A percentile compares a stretch with the other conserved stretches of the same genome.
phyloP scores from a whole-genome alignment of 2,113 vertebrate species.

The Microcebus murinus region DNA sequence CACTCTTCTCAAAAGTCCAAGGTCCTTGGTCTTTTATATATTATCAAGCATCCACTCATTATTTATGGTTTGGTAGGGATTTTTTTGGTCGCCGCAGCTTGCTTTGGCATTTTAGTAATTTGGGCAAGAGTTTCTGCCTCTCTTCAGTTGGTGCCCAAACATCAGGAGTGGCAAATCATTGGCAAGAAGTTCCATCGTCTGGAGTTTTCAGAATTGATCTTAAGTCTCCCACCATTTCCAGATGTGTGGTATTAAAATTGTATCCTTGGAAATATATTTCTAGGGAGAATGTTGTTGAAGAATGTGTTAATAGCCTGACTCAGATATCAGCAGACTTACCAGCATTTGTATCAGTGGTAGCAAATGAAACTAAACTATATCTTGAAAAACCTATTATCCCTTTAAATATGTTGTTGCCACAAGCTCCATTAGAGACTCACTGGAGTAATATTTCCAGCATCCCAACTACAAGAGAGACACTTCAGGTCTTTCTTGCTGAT shows the following conservation, averaged over 20 bases:
- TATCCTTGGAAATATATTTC: slow-evolving; percentile 88
- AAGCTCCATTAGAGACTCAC: background rate
- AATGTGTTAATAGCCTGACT: slow-evolving; percentile 41
- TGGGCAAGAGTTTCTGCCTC: slow-evolving; percentile 82
- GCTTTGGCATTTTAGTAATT: slow-evolving; percentile 89
- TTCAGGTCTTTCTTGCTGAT: slow-evolving; percentile 85
- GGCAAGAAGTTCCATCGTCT: slow-evolving; percentile 93
- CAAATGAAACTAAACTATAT: slow-evolving; percentile 81
- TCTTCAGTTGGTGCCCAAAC: slow-evolving; percentile 87
- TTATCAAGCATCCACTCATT: slow-evolving; percentile 89
- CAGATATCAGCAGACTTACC: slow-evolving; percentile 82
- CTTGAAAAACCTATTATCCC: slow-evolving; percentile 87
- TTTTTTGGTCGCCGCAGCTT: slow-evolving; percentile 96
- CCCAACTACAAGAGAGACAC: slow-evolving; percentile 73
- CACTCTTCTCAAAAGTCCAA: slow-evolving; percentile 87
- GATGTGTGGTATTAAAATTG: slow-evolving; percentile 84
- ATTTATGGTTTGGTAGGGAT: slow-evolving; percentile 97
- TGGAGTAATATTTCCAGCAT: background rate
- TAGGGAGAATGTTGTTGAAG: slow-evolving; percentile 38
- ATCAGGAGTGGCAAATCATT: slow-evolving; percentile 70
- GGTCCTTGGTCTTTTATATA: slow-evolving; percentile 96
- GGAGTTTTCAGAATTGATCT: slow-evolving; percentile 94
- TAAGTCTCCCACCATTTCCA: slow-evolving; percentile 71
- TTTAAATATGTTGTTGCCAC: slow-evolving; percentile 86
- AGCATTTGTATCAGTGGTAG: slow-evolving; percentile 68